Conservation (phyloP, 2,113 vertebrate species). For the Ptyas mucosa region DNA sequence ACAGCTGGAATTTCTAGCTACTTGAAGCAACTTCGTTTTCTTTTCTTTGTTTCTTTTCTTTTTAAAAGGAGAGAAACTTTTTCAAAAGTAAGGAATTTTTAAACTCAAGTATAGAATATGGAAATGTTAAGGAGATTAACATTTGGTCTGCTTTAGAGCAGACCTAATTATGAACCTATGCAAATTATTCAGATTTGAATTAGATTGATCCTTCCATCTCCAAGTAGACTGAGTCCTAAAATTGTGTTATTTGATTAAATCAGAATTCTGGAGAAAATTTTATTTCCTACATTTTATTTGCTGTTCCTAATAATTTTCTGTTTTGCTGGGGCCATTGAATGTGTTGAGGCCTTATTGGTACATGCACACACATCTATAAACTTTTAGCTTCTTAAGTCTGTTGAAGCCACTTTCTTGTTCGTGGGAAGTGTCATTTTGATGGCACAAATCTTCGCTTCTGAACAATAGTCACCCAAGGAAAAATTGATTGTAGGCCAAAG, state of each 20-base stretch:
- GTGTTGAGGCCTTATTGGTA: neutral
- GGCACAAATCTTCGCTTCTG: too few species aligned
- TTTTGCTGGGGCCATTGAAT: neutral
- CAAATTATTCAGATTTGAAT: neutral
- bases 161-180: neutral
- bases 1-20: neutral
- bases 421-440: neutral
- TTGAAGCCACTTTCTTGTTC: neutral
- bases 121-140: neutral
- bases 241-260: neutral
- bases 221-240: neutral
- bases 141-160: neutral
- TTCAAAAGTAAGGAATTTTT: neutral
- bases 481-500: neutral
- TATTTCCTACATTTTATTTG: neutral
- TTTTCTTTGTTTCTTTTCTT: neutral
- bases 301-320: neutral
- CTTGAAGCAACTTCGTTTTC: neutral
- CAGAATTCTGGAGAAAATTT: neutral
- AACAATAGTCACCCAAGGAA: neutral
- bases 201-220: neutral
- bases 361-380: neutral
- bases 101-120: neutral
- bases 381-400: neutral
- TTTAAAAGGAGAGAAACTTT: neutral